Evolutionary conservation across 2,113 vertebrate species (phyloP), one percentile per base, ranked within the genome.

Genomic region (Perca schrenkii): DNA sequence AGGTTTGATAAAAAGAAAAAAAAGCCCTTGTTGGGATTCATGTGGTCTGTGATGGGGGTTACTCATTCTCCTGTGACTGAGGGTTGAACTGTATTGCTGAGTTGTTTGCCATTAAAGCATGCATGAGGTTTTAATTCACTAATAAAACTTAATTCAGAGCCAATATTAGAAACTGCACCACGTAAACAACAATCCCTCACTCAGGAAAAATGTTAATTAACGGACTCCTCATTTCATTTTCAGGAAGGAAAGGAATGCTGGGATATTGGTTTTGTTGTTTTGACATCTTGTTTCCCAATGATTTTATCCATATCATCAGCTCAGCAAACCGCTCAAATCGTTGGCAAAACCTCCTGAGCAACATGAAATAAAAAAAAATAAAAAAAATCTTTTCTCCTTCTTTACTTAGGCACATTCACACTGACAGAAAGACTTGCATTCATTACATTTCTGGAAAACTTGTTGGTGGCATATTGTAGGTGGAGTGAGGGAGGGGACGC

Each of bases 391-490:
- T 68, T 71, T 68, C 6, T 56, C 57, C 15, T 36, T 89, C 91
- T 92, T 92, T 91, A 85, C 85, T 89, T 86, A 83, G 73, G 50
- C 69, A 63, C 83, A 92, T 91, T 91, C 86, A 80, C 40, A 40
- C 12, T 4, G 77, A 84, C 70, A 88, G 81, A 95, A 86, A 85
- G 85, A 86, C 85, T 3, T 22, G 87, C 80, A 89, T 93, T 93
- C 70, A 89, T 80, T 54, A 79, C 83, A 94, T 92, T 91, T 92
- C 84, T 91, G 88, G 84, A 90, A 93, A 92, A 88, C 90, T 93
- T 92, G 89, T 94, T 89, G 85, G 91, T 85, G 85, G 86, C 84
- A 89, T 82, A 93, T 90, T 93, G 91, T 93, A 85, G 87, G 88
- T 90, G 91, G 83, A 86, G 80, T 3, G 64, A 83, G 87, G 91